Percentiles rank a stretch among this genome's conserved stretches.
phyloP scores from a whole-genome alignment of 2,113 vertebrate genomes.

The Periophthalmodon schlosseri region DNA sequence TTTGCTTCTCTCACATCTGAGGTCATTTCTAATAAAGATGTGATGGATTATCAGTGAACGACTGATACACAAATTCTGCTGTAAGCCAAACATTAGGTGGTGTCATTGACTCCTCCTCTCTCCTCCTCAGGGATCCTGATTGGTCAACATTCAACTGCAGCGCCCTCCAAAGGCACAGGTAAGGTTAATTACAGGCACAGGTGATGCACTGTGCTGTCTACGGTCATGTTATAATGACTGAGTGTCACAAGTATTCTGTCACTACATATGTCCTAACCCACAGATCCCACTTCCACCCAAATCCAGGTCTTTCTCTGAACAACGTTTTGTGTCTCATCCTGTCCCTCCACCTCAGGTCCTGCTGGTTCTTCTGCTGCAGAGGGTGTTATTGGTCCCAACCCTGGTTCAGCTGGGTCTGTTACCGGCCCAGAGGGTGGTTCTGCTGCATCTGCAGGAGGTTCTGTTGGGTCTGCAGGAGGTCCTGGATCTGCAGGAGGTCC shows the following conservation, averaged over 20 bases:
- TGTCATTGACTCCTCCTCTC: background rate
- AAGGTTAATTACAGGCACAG: background rate
- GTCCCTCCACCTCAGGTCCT: background rate
- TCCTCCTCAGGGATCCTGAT: background rate
- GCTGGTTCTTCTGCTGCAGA: background rate
- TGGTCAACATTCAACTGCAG: background rate
- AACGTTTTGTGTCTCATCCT: background rate
- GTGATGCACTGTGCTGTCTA: background rate
- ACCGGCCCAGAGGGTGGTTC: background rate
- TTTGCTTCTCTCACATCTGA: no score
- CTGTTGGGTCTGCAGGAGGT: background rate
- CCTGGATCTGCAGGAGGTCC: background rate
- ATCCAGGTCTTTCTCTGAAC: background rate
- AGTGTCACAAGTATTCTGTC: no score
- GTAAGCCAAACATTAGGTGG: background rate
- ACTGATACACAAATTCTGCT: background rate
- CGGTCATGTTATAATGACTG: no score
- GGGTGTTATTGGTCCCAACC: no score
- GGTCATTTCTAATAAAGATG: no score
- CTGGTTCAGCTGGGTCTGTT: background rate
- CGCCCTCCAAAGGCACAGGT: slow-evolving; percentile 1
- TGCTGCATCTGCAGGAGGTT: background rate
- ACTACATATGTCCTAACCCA: no score
- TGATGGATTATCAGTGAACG: no score
- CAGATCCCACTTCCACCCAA: no score